Conservation (phyloP, 2,888 invertebrate genomes). For the Pseudococcus viburni region DNA sequence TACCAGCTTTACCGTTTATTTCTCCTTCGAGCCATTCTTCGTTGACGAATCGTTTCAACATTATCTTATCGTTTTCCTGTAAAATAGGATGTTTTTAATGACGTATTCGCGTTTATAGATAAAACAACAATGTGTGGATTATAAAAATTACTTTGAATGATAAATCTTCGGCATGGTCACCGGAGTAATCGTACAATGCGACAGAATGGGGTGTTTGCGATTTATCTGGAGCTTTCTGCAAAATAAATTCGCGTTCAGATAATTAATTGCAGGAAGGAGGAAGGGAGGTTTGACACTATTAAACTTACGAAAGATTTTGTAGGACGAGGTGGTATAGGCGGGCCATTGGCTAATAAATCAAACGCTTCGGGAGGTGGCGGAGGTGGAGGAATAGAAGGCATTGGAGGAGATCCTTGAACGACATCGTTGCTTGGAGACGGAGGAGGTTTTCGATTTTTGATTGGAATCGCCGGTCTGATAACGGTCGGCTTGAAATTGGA, state of each 20-base stretch:
- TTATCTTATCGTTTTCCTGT: slow-evolving; percentile 82
- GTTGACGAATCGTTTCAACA: slow-evolving; percentile 80
- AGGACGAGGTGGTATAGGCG: slow-evolving; percentile 69
- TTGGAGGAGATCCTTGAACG: slow-evolving; percentile 75
- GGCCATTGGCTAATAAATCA: slow-evolving; percentile 69
- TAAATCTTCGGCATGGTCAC: slow-evolving; percentile 83
- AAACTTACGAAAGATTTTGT: slow-evolving; percentile 65
- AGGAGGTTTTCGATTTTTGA: neutral
- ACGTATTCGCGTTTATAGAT: neutral
- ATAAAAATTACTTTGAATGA: slow-evolving; percentile 79
- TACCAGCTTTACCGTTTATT: slow-evolving; percentile 80
- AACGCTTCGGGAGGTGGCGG: slow-evolving; percentile 77
- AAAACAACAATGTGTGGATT: neutral
- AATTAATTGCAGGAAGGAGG: neutral
- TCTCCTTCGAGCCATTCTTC: slow-evolving; percentile 86
- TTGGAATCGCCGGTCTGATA: slow-evolving; percentile 52
- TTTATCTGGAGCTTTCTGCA: slow-evolving; percentile 33
- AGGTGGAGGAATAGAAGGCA: slow-evolving; percentile 85
- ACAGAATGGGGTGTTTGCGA: slow-evolving; percentile 78
- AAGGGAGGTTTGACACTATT: too few relatives aligned
- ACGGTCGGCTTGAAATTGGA: slow-evolving; percentile 65
- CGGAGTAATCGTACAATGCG: slow-evolving; percentile 84
- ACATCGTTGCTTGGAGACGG: slow-evolving; percentile 43
- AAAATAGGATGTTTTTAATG: slow-evolving; percentile 68
- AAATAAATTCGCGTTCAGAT: neutral